Base-by-base conservation (phyloP, 2,797 vertebrate genomes). In the Eleutherodactylus coqui region DNA sequence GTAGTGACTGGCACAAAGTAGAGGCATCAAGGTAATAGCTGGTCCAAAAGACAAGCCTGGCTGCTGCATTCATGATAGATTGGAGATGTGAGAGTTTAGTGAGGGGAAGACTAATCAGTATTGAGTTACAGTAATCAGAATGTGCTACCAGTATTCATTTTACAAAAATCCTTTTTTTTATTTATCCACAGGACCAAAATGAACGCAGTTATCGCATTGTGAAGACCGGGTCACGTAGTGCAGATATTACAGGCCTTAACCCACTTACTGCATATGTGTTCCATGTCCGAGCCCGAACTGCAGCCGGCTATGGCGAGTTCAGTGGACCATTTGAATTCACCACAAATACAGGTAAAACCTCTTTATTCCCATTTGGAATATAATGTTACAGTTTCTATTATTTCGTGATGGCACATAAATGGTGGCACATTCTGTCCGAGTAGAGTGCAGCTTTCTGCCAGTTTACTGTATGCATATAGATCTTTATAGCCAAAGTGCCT, bases 141-240 rank as follows among this genome's bases (percentile, higher is more conserved):
- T n/a, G n/a, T n/a, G n/a, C n/a, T 55, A 21, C 19, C 21, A n/a
- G n/a, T n/a, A 58, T 60, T 41, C 8, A 27, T 41, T 79, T 58
- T 82, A n/a, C 5, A 47, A 64, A 80, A 55, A 55, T 29, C 21
- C 10, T 45, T 81, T 1, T 29, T 19, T 51, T 79, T 53, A 0
- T 70, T 43, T 5, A 47, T 21, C 16, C 9, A 47, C 90, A 99
- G 98, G 97, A 99, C 92, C 97, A 99, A 92, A 99, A 99, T 0
- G 98, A 99, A 88, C 95, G 97, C 86, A 99, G 98, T 92, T 99
- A 99, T 86, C 95, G 97, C 24, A 98, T 99, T 72, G 96, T 99
- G 29, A 98, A 98, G 88, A 99, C 98, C 0, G 94, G 94, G 1
- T 94, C 96, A n/a, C 95, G 97, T 73, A 98, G 93, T 83, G 95